Evolutionary conservation across 1,140 invertebrate genomes (phyloP), one percentile per base, ranked within the genome.

Genomic region (Cotesia vestalis): DNA sequence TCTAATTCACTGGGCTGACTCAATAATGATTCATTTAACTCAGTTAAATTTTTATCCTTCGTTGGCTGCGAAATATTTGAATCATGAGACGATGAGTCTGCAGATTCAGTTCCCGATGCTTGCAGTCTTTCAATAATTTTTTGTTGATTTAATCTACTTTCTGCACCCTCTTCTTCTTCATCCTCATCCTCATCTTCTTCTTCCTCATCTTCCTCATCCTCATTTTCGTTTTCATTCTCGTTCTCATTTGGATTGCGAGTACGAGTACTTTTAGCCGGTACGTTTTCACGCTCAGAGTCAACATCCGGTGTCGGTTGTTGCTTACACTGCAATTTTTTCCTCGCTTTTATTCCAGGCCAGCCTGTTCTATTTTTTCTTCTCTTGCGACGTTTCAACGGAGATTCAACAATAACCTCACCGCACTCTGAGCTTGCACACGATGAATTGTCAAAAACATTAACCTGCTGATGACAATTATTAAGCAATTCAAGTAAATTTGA

Each of bases 271-370:
- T 74, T 59, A 20, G 63, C 17, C 17, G 66, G 11, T 35, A 75
- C 36, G 51, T 70, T 72, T 75, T 78, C 68, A 51, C 72, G 3
- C 17, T 73, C 60, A 14, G 36, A 66, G 57, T 68, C 63, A 69
- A 68, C 53, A 60, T 74, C 73, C 3, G 64, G 71, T 35, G 46
- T 62, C 11, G 62, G 66, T 52, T 70, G 36, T 40, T 78, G 74
- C 61, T 81, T 85, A 0, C 57, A 63, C 5, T 80, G 78, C 4
- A 84, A 61, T 71, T 84, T 85, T 53, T 79, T 84, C n/a, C 80
- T 76, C 73, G 85, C 79, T 64, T 88, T 88, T 55, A 87, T 88
- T n/a, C 89, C 89, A 0, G 90, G 90, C 90, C 90, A 91, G 8
- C 90, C 90, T 0, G 90, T 91, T 36, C 89, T 86, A 78, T 91